Base-by-base conservation (phyloP, 2,888 invertebrate genomes). In the Lypha dubia region DNA sequence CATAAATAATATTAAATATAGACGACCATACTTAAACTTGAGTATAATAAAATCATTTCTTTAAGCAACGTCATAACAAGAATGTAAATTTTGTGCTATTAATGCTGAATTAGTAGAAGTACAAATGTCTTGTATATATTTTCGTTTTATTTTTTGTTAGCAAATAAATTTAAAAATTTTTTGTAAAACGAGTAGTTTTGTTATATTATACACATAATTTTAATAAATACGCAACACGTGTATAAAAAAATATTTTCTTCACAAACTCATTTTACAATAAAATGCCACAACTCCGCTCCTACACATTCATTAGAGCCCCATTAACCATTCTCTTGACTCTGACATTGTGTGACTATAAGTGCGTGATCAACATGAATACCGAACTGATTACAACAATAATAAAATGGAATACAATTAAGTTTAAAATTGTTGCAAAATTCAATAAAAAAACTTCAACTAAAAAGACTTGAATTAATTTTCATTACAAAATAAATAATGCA, bases 351-450 rank as follows among this genome's bases (percentile, higher is more conserved):
- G 46, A 49, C 56, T 73, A 49, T 28, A n/a, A 56, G 68, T 74
- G 73, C 77, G 74, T 83, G 83, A 79, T 68, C 56, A 73, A 73
- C 60, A 68, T 70, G 46, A 49, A 68, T 68, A 73, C 46, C 46
- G 41, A 46, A 17, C 9, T 49, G 67, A 73, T 81, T 65, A 49
- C 17, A 20, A 35, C 41, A 15, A 41, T n/a, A 15, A 44, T 0
- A 49, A 20, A 4, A 46, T 17, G 7, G 7, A 46, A 9, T 56
- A 44, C 41, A 71, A 60, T 35, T 58, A 22, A n/a, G n/a, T n/a
- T 24, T 24, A 38, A 8, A 49, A 17, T 6, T 17, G 11, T 9
- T 44, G 17, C 9, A 44, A 68, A 68, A 38, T 51, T n/a, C 44
- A 20, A 46, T 9, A 53, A 15, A 53, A 15, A n/a, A 56, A 35